Percentiles rank a stretch among this genome's conserved stretches.
Evolutionary conservation across 2,888 invertebrate species (phyloP).

Genomic region (Hoplodrina blanda): DNA sequence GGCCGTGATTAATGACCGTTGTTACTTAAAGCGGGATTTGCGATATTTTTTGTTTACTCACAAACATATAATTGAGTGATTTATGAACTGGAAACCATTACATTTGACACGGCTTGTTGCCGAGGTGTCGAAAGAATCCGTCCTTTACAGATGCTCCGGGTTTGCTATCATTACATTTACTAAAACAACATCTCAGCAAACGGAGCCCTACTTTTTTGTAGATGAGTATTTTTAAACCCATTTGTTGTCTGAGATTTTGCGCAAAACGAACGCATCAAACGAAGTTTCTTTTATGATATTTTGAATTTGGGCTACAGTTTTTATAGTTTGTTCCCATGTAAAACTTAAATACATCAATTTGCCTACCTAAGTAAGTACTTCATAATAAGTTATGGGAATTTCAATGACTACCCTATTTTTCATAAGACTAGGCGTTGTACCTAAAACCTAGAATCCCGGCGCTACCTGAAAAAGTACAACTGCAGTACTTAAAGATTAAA

Average conservation of each 20-base stretch:
- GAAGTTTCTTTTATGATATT: background rate
- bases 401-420: too few relatives aligned
- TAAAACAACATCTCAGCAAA: slow-evolving; percentile 66
- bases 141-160: slow-evolving; percentile 75
- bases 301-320: background rate
- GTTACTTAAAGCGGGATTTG: slow-evolving; percentile 75
- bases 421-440: too few relatives aligned
- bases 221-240: slow-evolving; percentile 23
- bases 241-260: slow-evolving; percentile 7
- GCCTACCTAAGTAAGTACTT: too few relatives aligned
- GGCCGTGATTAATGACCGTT: slow-evolving; percentile 77
- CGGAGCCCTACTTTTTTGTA: slow-evolving; percentile 37
- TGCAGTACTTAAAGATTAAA: slow-evolving; percentile 24
- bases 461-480: slow-evolving; percentile 17
- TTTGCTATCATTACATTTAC: slow-evolving; percentile 67
- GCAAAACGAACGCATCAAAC: background rate
- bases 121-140: slow-evolving; percentile 82
- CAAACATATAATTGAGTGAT: slow-evolving; percentile 86
- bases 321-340: too few relatives aligned
- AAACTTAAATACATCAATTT: too few relatives aligned
- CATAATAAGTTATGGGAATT: background rate
- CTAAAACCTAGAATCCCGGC: too few relatives aligned
- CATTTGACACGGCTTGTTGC: slow-evolving; percentile 84
- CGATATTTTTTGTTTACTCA: slow-evolving; percentile 75
- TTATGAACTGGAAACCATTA: slow-evolving; percentile 85